phyloP scores from a whole-genome alignment of 2,797 vertebrate genomes.

The Phaenicophaeus curvirostris region DNA sequence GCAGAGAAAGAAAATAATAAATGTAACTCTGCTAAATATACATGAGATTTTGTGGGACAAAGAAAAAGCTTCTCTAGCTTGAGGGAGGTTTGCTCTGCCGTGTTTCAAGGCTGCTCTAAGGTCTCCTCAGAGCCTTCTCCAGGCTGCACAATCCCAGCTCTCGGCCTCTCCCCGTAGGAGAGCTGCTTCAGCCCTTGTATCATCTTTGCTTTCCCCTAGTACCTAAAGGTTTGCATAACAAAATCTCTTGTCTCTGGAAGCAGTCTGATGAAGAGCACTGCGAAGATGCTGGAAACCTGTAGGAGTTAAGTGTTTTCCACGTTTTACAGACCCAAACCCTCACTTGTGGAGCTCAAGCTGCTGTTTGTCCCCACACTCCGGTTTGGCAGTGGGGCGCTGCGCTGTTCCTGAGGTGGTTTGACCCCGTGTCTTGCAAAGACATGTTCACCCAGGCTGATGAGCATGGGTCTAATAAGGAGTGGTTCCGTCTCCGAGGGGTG shows the following conservation, averaged over 20 bases:
- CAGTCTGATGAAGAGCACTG: not conserved
- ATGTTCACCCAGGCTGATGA: not conserved
- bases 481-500: rapidly evolving
- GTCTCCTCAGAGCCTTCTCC: no score
- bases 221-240: not conserved
- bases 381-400: not conserved
- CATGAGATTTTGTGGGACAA: constrained; percentile 49
- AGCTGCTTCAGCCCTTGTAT: no score
- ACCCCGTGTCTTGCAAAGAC: rapidly evolving
- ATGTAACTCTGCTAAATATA: constrained; percentile 45
- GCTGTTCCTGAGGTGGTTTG: rapidly evolving
- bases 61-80: constrained; percentile 20
- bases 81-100: constrained; percentile 15
- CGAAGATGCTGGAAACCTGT: not conserved
- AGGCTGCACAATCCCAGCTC: no score
- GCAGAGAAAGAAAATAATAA: constrained; percentile 30
- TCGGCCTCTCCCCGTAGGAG: no score
- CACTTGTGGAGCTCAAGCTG: rapidly evolving
- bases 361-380: not conserved
- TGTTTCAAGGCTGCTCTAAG: not conserved
- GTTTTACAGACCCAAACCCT: not conserved
- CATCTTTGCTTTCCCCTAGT: not conserved
- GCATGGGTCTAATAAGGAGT: not conserved
- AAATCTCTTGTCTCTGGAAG: not conserved
- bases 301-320: not conserved